A percentile compares a stretch with the other conserved stretches of the same genome.
Evolutionary conservation across 2,888 invertebrate genomes (phyloP).

Genomic region (Lordiphosa andalusiaca): DNA sequence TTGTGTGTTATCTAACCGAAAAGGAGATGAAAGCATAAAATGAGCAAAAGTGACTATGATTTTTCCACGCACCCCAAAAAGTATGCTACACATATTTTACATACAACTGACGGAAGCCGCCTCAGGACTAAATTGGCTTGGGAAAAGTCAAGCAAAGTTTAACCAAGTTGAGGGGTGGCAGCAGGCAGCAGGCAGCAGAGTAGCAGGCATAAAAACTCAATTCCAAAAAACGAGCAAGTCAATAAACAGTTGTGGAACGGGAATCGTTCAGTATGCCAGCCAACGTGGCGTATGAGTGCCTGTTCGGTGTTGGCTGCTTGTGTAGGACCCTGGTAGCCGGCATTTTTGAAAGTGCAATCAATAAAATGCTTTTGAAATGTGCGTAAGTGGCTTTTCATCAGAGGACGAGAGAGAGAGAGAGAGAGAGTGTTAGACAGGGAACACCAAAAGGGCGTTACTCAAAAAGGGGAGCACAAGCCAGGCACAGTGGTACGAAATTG

Average conservation of each 20-base stretch:
- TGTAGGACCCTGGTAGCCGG: conserved; percentile 28
- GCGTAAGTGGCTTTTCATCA: conserved; percentile 64
- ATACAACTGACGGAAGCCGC: conserved; percentile 35
- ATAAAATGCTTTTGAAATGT: conserved; percentile 65
- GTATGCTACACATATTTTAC: conserved; percentile 38
- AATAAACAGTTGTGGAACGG: conserved; percentile 40
- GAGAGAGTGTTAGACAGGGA: conserved; percentile 10
- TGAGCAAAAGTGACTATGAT: conserved; percentile 54
- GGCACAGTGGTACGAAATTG: conserved; percentile 4
- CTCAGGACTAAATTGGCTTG: conserved; percentile 52
- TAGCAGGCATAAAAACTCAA: conserved; percentile 48
- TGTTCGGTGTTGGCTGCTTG: conserved; percentile 21
- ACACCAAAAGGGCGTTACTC: conserved; percentile 12
- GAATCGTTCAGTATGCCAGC: conserved; percentile 9
- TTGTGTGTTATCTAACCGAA: conserved; percentile 38
- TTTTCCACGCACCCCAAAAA: conserved; percentile 24
- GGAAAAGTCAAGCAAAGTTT: conserved; percentile 46
- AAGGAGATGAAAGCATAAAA: conserved; percentile 21
- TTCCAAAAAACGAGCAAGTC: conserved; percentile 52
- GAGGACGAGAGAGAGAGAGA: conserved; percentile 11
- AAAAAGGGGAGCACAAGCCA: conserved; percentile 36
- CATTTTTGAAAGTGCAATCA: conserved; percentile 62
- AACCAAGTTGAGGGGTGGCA: conserved; percentile 39
- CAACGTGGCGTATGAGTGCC: conserved; percentile 53
- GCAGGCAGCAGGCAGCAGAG: conserved; percentile 14